Base-by-base conservation (phyloP, 2,888 invertebrate species). In the Pomacea canaliculata region DNA sequence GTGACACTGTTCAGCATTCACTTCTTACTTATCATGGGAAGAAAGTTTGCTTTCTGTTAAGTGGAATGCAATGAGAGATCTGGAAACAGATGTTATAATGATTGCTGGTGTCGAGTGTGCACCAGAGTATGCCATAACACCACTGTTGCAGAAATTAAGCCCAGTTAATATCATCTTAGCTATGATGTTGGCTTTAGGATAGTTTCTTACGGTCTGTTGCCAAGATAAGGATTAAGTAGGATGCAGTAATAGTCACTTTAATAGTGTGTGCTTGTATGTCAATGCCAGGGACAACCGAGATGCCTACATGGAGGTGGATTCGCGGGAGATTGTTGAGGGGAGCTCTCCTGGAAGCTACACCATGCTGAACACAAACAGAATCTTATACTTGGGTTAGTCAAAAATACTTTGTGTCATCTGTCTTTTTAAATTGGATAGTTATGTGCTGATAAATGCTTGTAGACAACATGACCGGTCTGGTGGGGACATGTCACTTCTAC, bases 221-320 rank as follows among this genome's bases (percentile, higher is more conserved):
- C 51, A 56, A 56, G 51, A 1, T 8, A 56, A 13, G 2, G 10
- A 13, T 56, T 56, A 56, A 1, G 8, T 16, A 56, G 4, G 51
- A 56, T 7, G 8, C 51, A 56, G 68, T 73, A 49, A 63, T 59
- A 37, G 12, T n/a, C 37, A 37, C 37, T 1, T 37, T 37, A 37
- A 56, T 51, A 27, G 49, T 68, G 5, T 73, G 37, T 73, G 37
- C 23, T 59, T 9, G 16, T 46, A 23, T 59, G 68, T 46, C 19
- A 65, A 78, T 82, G 70, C 7, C 82, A 97, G 97, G 89, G 95
- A 95, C 75, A 84, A 85, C 78, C 96, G 95, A 91, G 95, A 95
- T 83, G 96, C 96, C 13, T 94, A 95, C 49, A 91, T 98, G 73
- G 94, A 96, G 85, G 95, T 98, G n/a, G 97, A 98, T 91, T 95